Percentiles rank a stretch among this genome's conserved stretches.
Evolutionary conservation across 2,113 vertebrate species (phyloP).

Genomic region (Empidonax traillii): DNA sequence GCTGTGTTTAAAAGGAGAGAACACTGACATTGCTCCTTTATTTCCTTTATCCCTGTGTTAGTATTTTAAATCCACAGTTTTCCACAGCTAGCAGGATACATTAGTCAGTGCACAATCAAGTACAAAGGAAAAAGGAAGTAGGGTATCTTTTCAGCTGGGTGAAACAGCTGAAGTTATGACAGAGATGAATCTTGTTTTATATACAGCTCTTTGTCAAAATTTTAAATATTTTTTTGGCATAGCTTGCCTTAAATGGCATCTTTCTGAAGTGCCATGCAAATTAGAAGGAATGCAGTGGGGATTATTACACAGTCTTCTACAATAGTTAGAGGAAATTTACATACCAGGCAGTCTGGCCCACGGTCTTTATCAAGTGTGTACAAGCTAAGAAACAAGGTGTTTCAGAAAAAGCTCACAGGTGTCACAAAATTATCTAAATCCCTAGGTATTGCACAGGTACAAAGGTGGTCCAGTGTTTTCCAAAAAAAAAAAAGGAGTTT

Average conservation of each 20-base stretch:
- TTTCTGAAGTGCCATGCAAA: not conserved
- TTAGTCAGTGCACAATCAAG: not conserved
- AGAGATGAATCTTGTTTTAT: not conserved
- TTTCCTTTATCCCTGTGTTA: not conserved
- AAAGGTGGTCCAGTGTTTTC: not conserved
- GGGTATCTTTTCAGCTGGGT: not conserved
- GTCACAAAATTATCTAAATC: not conserved
- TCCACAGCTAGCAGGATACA: not conserved
- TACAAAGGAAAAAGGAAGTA: not conserved
- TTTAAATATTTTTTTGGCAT: not conserved
- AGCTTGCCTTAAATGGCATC: not conserved
- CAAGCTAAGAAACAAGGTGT: not conserved
- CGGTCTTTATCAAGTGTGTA: rapidly evolving
- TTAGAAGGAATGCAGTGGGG: not conserved
- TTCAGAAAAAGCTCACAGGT: not conserved
- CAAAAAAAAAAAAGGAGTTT: not conserved
- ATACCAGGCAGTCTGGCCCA: not conserved
- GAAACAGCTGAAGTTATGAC: not conserved
- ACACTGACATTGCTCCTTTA: not conserved
- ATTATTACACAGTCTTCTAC: not conserved
- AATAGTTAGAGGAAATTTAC: not conserved
- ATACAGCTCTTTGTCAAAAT: not conserved
- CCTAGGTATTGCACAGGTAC: not conserved
- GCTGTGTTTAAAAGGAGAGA: not conserved
- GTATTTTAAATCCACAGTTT: not conserved